Conservation (phyloP, 2,797 vertebrate genomes). For the Spinus olivaceus region DNA sequence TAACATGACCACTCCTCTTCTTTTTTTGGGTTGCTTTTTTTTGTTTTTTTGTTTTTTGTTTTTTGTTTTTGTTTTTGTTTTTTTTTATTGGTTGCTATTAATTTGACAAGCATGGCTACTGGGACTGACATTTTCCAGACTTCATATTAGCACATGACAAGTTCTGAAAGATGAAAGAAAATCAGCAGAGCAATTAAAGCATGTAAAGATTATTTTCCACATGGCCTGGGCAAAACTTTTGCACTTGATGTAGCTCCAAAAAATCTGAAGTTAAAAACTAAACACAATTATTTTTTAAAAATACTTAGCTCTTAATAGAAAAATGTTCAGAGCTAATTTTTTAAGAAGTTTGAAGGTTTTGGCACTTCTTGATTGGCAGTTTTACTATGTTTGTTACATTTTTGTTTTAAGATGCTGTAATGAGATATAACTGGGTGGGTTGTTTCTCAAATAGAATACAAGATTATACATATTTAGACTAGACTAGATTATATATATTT, state of each 20-base stretch:
- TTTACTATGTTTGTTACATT: background rate
- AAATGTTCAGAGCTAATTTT: background rate
- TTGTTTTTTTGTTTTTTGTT: background rate
- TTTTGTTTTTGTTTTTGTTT: background rate
- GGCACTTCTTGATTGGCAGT: background rate
- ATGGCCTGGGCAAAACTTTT: background rate
- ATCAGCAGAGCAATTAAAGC: background rate
- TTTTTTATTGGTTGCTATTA: background rate
- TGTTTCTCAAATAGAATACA: background rate
- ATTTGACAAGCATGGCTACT: background rate
- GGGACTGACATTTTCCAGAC: constrained; percentile 14
- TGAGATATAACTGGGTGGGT: background rate
- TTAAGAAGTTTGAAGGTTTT: background rate
- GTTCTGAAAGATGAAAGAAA: constrained; percentile 32
- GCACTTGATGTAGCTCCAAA: background rate
- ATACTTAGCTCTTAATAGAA: background rate
- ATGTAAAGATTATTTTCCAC: constrained; percentile 16
- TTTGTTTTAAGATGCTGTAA: background rate
- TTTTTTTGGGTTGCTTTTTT: background rate
- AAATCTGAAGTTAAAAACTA: background rate
- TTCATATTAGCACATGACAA: background rate
- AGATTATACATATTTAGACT: background rate
- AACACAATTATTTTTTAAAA: background rate
- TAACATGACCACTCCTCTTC: background rate
- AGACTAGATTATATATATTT: background rate